Evolutionary conservation across 2,113 vertebrate genomes (phyloP).

Genomic region (Bambusicola thoracicus): DNA sequence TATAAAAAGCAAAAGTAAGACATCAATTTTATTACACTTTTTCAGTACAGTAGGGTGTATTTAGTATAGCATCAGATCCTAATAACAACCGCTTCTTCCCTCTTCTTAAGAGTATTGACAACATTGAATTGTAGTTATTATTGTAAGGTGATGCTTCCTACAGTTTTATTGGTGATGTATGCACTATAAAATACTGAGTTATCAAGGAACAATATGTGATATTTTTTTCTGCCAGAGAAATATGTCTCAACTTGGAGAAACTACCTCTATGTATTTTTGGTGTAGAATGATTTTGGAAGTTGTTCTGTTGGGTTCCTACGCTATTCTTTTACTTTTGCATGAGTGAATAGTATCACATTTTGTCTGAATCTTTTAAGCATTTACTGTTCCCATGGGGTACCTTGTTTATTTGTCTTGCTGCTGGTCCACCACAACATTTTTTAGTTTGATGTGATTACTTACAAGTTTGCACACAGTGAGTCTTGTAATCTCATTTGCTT

Average conservation of each 20-base stretch:
- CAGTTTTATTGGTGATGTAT: not conserved
- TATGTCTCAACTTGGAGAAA: not conserved
- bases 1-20: not conserved
- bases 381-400: not conserved
- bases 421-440: not conserved
- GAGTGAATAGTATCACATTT: not conserved
- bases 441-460: not conserved
- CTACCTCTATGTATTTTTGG: not conserved
- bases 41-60: not conserved
- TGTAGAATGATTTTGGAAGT: not conserved
- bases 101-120: not conserved
- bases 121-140: not conserved
- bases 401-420: conserved; percentile 14
- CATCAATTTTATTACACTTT: not conserved
- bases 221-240: not conserved
- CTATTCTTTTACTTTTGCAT: not conserved
- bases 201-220: not conserved
- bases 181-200: not conserved
- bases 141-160: not conserved
- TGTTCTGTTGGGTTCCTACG: not conserved
- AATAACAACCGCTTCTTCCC: not conserved
- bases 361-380: not conserved
- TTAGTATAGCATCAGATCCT: not conserved
- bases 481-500: conserved; percentile 35
- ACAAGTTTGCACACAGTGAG: not conserved